phyloP scores from a whole-genome alignment of 2,113 vertebrate species.

The Vulpes vulpes region DNA sequence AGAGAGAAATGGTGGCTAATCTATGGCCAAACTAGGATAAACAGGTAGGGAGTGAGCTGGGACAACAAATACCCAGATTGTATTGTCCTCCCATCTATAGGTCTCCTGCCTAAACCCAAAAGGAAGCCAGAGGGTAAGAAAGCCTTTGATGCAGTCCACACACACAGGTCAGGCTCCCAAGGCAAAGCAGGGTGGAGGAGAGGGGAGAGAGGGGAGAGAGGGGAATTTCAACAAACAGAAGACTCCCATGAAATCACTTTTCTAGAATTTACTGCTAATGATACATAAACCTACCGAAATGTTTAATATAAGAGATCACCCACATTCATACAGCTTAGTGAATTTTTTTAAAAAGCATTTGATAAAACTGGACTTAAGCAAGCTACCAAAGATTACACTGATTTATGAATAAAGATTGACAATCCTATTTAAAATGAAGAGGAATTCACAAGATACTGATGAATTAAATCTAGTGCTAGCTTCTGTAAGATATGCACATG shows the following conservation, averaged over 20 bases:
- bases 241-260: neutral
- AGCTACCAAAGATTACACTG: neutral
- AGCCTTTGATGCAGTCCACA: neutral
- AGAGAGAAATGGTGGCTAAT: neutral
- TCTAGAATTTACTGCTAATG: neutral
- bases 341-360: conserved; percentile 7
- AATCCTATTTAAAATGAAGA: conserved; percentile 30
- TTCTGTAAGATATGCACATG: neutral
- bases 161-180: neutral
- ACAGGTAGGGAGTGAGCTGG: neutral
- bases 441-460: conserved; percentile 5
- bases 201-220: neutral
- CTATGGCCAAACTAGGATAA: neutral
- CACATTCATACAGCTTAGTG: neutral
- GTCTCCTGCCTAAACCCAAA: neutral
- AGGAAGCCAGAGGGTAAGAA: neutral
- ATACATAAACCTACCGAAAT: conserved; percentile 3
- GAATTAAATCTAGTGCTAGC: neutral
- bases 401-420: neutral
- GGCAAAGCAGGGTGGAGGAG: neutral
- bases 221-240: neutral
- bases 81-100: neutral
- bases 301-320: neutral
- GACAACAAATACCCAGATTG: neutral
- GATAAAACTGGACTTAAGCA: neutral